Percentiles rank a stretch among this genome's conserved stretches.
Evolutionary conservation across 2,113 vertebrate species (phyloP).

Genomic region (Opisthocomus hoazin): DNA sequence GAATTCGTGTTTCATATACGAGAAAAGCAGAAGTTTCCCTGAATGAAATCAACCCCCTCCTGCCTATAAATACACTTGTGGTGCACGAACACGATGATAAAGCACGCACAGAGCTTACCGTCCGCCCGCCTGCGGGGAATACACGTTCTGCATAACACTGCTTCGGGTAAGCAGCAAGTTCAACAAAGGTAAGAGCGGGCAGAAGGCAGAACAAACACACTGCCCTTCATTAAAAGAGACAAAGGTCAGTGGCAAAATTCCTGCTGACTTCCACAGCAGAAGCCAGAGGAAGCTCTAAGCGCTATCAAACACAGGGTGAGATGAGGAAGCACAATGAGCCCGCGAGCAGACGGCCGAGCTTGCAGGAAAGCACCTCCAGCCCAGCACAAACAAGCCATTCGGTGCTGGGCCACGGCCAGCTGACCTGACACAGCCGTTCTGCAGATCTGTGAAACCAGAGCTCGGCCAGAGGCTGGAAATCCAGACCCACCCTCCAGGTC

Average conservation of each 20-base stretch:
- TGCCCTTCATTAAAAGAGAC: background rate
- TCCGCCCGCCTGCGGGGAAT: background rate
- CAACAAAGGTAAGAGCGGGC: background rate
- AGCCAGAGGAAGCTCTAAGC: background rate
- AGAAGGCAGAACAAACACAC: background rate
- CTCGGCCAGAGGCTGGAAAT: background rate
- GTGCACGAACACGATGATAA: rapidly evolving
- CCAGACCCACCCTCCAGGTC: background rate
- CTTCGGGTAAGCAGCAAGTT: background rate
- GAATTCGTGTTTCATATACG: rapidly evolving
- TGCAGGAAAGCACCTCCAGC: background rate
- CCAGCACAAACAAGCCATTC: background rate
- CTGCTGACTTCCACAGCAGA: rapidly evolving
- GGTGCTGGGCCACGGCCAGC: background rate
- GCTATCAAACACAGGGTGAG: background rate
- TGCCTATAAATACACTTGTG: background rate
- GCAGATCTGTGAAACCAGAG: background rate
- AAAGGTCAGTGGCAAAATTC: background rate
- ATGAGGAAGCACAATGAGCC: background rate
- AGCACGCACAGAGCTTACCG: background rate
- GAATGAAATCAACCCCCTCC: background rate
- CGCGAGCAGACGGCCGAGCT: background rate
- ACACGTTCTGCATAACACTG: rapidly evolving
- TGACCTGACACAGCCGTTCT: background rate
- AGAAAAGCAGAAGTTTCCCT: background rate